Evolutionary conservation across 2,113 vertebrate species (phyloP).

Genomic region (Caracal caracal): DNA sequence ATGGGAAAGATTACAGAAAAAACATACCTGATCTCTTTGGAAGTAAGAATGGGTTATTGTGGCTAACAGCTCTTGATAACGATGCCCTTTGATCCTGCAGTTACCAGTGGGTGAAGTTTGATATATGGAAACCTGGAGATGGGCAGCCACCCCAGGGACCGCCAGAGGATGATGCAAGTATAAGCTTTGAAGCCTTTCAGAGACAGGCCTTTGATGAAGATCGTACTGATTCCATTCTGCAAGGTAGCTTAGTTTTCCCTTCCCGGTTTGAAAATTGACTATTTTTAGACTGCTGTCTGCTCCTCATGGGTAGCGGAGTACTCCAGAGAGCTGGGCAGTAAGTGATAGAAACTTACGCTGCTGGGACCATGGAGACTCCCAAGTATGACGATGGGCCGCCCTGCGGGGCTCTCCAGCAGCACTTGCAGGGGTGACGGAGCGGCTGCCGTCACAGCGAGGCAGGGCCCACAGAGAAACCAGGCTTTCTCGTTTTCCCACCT

Average conservation of each 20-base stretch:
- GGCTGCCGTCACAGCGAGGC: not conserved
- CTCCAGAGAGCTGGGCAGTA: not conserved
- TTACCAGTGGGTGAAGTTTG: slow-evolving; percentile 93
- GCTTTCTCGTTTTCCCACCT: not conserved
- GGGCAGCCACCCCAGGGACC: slow-evolving; percentile 85
- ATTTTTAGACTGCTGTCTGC: not conserved
- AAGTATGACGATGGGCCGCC: not conserved
- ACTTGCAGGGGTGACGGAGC: not conserved
- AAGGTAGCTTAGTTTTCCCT: slow-evolving; percentile 65
- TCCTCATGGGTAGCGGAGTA: not conserved
- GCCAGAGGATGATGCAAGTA: slow-evolving; percentile 86
- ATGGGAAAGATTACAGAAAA: not conserved
- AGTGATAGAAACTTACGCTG: not conserved
- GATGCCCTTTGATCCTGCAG: slow-evolving; percentile 76
- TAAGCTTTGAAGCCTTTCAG: slow-evolving; percentile 92
- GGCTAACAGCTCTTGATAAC: not conserved
- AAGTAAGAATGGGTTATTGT: not conserved
- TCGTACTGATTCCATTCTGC: slow-evolving; percentile 60
- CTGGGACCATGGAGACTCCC: not conserved
- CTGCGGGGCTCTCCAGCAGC: not conserved
- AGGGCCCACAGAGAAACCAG: not conserved
- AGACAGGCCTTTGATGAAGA: slow-evolving; percentile 86
- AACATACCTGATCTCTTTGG: not conserved
- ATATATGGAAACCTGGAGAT: slow-evolving; percentile 89
- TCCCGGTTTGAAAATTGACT: slow-evolving; percentile 1